A percentile compares a stretch with the other conserved stretches of the same genome.
Evolutionary conservation across 2,888 invertebrate genomes (phyloP).

Genomic region (Operophtera brumata): DNA sequence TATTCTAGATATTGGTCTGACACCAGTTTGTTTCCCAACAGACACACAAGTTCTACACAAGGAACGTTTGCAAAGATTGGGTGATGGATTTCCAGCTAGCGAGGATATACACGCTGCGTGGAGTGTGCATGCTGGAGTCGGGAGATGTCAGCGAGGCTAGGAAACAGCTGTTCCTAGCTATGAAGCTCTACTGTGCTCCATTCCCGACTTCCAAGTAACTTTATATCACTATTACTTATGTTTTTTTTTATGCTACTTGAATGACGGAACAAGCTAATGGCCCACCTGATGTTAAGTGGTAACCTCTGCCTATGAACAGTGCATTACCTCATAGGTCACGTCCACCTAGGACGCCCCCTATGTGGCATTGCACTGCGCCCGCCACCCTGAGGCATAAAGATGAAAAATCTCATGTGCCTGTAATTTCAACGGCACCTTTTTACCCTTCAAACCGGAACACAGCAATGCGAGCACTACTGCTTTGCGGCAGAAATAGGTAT

Average conservation of each 20-base stretch:
- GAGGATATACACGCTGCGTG: conserved; percentile 50
- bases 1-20: not conserved
- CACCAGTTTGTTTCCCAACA: conserved; percentile 16
- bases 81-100: conserved; percentile 54
- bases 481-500: too few species aligned
- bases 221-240: not conserved
- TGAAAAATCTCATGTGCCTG: too few species aligned
- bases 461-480: too few species aligned
- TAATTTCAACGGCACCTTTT: too few species aligned
- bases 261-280: not conserved
- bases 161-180: conserved; percentile 50
- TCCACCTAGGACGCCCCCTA: too few species aligned
- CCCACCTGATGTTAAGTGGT: too few species aligned
- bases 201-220: conserved; percentile 52
- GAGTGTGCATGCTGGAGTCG: conserved; percentile 54
- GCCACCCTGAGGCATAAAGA: too few species aligned
- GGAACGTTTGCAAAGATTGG: conserved; percentile 46
- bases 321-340: too few species aligned
- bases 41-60: conserved; percentile 37
- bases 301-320: too few species aligned
- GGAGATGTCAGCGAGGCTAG: conserved; percentile 54
- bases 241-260: too few species aligned
- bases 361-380: too few species aligned
- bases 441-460: too few species aligned
- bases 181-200: conserved; percentile 53